Conservation (phyloP, 2,797 vertebrate genomes). For the Myiothlypis coronata region DNA sequence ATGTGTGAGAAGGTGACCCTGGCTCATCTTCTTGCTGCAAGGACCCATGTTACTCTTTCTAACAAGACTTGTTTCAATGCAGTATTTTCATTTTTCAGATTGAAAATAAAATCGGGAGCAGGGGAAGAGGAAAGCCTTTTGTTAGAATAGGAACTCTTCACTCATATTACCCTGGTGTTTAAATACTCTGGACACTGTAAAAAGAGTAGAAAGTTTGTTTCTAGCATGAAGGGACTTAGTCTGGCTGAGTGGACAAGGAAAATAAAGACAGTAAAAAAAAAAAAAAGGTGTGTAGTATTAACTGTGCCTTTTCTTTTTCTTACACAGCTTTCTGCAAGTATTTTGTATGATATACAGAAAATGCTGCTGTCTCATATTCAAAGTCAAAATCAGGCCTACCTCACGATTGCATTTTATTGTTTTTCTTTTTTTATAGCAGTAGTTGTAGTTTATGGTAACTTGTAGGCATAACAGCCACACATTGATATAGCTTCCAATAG, state of each 20-base stretch:
- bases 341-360: background rate
- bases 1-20: background rate
- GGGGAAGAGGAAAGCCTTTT: background rate
- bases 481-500: background rate
- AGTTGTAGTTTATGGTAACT: background rate
- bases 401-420: background rate
- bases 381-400: background rate
- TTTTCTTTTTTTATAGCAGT: background rate
- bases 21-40: background rate
- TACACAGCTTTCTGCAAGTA: background rate
- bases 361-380: background rate
- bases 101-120: background rate
- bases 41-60: background rate
- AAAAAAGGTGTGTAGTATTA: background rate
- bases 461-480: background rate
- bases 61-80: background rate
- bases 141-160: background rate
- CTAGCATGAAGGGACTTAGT: background rate
- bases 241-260: background rate
- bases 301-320: background rate
- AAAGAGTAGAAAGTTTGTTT: background rate
- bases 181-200: background rate
- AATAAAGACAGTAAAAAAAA: background rate
- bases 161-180: background rate
- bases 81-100: background rate